Evolutionary conservation across 2,797 vertebrate genomes (phyloP).

Genomic region (Dicrostonyx torquatus): DNA sequence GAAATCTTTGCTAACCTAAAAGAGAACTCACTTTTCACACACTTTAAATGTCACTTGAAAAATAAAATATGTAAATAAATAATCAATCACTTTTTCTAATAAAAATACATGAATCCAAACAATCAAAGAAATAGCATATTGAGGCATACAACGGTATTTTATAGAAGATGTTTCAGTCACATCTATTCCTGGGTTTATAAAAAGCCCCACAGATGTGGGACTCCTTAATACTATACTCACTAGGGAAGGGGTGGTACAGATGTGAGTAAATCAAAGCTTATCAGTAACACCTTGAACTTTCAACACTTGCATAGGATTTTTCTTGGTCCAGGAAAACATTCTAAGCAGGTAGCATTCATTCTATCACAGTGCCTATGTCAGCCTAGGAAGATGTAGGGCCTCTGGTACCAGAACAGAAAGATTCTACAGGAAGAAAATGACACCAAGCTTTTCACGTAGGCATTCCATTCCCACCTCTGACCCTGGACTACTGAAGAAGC

Average conservation of each 20-base stretch:
- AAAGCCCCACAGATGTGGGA: not conserved
- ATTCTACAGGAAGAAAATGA: not conserved
- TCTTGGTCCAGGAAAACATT: not conserved
- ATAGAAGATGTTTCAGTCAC: slow-evolving; percentile 9
- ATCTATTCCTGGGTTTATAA: not conserved
- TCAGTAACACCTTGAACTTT: not conserved
- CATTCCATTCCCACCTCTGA: not conserved
- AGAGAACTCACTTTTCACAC: not conserved
- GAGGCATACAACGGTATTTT: not conserved
- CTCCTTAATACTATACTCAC: not conserved
- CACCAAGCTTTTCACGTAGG: not conserved
- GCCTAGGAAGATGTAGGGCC: not conserved
- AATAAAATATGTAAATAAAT: not conserved
- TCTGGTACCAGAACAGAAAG: not conserved
- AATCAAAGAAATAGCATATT: slow-evolving; percentile 41
- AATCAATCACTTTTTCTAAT: not conserved
- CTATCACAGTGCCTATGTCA: not conserved
- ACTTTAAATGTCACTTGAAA: not conserved
- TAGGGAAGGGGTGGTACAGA: not conserved
- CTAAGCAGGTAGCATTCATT: not conserved
- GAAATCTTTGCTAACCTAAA: not conserved
- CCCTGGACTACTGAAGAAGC: not conserved
- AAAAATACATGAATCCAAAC: not conserved
- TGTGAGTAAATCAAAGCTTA: not conserved
- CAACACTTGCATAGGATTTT: not conserved